phyloP scores from a whole-genome alignment of 1,140 invertebrate genomes.

The Drosophila oshimai region DNA sequence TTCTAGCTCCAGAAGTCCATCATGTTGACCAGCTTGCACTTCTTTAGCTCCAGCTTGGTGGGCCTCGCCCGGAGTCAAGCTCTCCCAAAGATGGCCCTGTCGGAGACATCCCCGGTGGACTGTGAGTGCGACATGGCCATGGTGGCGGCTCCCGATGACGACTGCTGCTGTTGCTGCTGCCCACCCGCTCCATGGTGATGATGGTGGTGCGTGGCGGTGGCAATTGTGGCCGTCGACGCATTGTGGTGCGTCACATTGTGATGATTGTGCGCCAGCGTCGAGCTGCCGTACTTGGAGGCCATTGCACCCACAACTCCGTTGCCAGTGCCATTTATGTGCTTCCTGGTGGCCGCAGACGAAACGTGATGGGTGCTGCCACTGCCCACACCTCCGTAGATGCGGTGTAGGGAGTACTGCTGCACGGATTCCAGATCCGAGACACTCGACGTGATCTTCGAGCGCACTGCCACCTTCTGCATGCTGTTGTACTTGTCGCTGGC shows the following conservation, averaged over 20 bases:
- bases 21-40: conserved; percentile 82
- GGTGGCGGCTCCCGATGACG: neutral
- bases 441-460: conserved; percentile 80
- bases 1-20: conserved; percentile 83
- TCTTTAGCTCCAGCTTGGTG: conserved; percentile 81
- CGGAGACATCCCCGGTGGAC: conserved; percentile 85
- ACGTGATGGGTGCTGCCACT: conserved; percentile 67
- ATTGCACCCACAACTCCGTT: neutral
- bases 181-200: conserved; percentile 50
- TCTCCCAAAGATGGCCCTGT: conserved; percentile 84
- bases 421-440: conserved; percentile 80
- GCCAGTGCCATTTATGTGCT: conserved; percentile 60
- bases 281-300: conserved; percentile 61
- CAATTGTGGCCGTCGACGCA: conserved; percentile 70
- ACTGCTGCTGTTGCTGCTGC: conserved; percentile 10
- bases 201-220: conserved; percentile 62
- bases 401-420: conserved; percentile 79
- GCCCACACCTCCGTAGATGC: conserved; percentile 69
- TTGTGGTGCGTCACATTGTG: conserved; percentile 74
- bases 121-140: conserved; percentile 84
- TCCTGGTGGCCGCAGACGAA: conserved; percentile 69
- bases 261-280: conserved; percentile 68
- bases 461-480: conserved; percentile 80
- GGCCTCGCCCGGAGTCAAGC: conserved; percentile 84
- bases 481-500: conserved; percentile 81